Percentiles rank a stretch among this genome's conserved stretches.
These are phyloP conservation scores for Epinotia demarniana DNA, from an alignment of 2,888 invertebrate species.

Conservation along the genomic window DNA sequence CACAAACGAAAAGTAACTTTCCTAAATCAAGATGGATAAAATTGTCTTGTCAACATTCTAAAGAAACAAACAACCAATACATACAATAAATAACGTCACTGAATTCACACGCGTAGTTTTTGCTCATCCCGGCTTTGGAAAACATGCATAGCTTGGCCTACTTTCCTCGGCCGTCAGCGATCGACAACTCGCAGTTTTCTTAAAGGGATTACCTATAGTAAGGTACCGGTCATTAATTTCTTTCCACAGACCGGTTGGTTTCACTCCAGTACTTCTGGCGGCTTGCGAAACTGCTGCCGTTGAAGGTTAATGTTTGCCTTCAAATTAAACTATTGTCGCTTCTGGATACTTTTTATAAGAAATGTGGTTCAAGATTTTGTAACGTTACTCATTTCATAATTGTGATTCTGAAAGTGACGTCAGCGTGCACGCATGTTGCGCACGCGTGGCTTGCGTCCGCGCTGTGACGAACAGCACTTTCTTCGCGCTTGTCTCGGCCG, in stretches of 20 bases:
- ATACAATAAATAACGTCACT: constrained; percentile 18
- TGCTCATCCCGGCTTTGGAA: constrained; percentile 32
- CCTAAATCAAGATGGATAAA: constrained; percentile 15
- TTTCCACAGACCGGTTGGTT: constrained; percentile 51
- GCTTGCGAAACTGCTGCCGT: constrained; percentile 42
- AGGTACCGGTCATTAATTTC: constrained; percentile 49
- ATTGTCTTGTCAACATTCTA: constrained; percentile 3
- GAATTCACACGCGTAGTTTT: constrained; percentile 27
- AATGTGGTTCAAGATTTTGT: constrained; percentile 20
- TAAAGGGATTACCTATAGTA: constrained; percentile 49
- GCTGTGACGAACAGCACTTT: constrained; percentile 62
- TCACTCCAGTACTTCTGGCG: constrained; percentile 48
- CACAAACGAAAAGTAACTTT: constrained; percentile 7
- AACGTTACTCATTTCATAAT: background rate
- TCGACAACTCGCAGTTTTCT: constrained; percentile 53
- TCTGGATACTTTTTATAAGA: constrained; percentile 21
- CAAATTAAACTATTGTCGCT: constrained; percentile 21
- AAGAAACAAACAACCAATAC: too few relatives aligned
- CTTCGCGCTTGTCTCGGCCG: constrained; percentile 60
- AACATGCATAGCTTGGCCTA: constrained; percentile 52
- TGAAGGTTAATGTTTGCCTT: constrained; percentile 43
- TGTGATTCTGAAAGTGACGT: constrained; percentile 45
- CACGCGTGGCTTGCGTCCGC: constrained; percentile 39
- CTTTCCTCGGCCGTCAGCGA: constrained; percentile 56
- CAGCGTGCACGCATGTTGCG: constrained; percentile 41